Percentiles rank a stretch among this genome's conserved stretches.
Evolutionary conservation across 2,113 vertebrate genomes (phyloP).

Genomic region (Bujurquina vittata): DNA sequence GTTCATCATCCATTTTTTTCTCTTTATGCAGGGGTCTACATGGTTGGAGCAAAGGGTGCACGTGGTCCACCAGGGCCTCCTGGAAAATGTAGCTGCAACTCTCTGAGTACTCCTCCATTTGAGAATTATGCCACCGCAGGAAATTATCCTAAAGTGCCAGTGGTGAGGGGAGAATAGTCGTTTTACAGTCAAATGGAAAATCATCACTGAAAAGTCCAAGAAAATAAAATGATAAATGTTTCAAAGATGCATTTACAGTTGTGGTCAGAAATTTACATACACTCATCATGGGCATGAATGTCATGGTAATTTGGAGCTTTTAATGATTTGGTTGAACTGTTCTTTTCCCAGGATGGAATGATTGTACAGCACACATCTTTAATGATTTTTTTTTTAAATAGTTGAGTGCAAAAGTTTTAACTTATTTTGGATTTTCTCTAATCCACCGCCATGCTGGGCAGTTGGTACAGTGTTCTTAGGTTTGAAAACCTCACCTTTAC

Average conservation of each 20-base stretch:
- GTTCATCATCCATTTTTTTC: neutral
- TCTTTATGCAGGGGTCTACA: slow-evolving; percentile 81
- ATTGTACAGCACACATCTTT: neutral
- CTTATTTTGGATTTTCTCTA: no score
- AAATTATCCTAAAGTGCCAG: slow-evolving; percentile 86
- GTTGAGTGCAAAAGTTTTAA: no score
- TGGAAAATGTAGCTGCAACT: slow-evolving; percentile 90
- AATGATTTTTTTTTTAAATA: neutral
- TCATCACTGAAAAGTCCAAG: neutral
- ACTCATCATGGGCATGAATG: neutral
- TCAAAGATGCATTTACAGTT: neutral
- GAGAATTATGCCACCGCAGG: slow-evolving; percentile 81
- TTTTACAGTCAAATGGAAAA: neutral
- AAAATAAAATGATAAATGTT: neutral
- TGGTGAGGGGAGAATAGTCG: slow-evolving; percentile 77
- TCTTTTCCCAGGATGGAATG: neutral
- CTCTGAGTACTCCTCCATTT: slow-evolving; percentile 77
- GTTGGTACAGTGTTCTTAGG: no score
- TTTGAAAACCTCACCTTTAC: no score
- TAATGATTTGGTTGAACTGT: no score
- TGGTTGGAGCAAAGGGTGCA: slow-evolving; percentile 91
- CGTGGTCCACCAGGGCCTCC: slow-evolving; percentile 89
- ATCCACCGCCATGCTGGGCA: no score
- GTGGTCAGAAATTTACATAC: neutral
- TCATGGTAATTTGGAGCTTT: neutral